Evolutionary conservation across 2,888 invertebrate genomes (phyloP).

Genomic region (Schrankia costaestrigalis): DNA sequence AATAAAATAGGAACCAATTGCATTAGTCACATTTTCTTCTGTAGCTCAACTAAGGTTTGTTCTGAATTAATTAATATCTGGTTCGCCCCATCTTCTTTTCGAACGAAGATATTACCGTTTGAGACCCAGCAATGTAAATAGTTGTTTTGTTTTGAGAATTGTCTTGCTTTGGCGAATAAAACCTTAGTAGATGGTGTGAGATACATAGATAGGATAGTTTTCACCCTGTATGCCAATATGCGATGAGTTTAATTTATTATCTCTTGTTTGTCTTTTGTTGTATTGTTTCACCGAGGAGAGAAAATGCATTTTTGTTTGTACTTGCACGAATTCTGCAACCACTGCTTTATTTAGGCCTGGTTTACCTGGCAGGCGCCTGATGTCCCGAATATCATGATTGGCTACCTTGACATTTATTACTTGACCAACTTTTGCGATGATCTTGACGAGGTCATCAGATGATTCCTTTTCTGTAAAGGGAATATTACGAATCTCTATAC

Average conservation of each 20-base stretch:
- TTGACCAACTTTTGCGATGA: too few species aligned
- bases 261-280: neutral
- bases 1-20: too few species aligned
- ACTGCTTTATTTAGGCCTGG: too few species aligned
- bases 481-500: too few species aligned
- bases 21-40: too few species aligned
- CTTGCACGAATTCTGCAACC: too few species aligned
- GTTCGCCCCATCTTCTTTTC: neutral
- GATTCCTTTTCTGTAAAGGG: too few species aligned
- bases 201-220: constrained; percentile 2
- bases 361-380: too few species aligned
- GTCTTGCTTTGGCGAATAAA: constrained; percentile 4
- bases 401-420: too few species aligned
- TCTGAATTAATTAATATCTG: neutral
- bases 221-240: constrained; percentile 2
- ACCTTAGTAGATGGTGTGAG: constrained; percentile 4
- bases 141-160: constrained; percentile 5
- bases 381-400: too few species aligned
- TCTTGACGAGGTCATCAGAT: too few species aligned
- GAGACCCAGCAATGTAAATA: constrained; percentile 4
- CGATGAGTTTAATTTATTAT: constrained; percentile 2
- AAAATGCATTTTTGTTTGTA: neutral
- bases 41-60: too few species aligned
- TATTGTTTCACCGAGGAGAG: neutral
- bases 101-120: constrained; percentile 2